A percentile compares a stretch with the other conserved stretches of the same genome.
phyloP scores from a whole-genome alignment of 2,113 vertebrate species.

The Callipepla squamata region DNA sequence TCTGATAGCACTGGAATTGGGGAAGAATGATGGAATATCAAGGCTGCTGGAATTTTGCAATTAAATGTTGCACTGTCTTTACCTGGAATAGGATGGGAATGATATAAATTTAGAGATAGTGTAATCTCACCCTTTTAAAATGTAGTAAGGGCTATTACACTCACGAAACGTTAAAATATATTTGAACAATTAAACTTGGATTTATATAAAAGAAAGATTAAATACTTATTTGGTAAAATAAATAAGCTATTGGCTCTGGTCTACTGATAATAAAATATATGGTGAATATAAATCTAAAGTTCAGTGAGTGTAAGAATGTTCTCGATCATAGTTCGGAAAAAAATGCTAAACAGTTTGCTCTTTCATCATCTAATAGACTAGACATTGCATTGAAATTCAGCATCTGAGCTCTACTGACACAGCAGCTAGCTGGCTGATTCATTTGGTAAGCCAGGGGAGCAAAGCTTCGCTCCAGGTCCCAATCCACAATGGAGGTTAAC shows the following conservation, averaged over 20 bases:
- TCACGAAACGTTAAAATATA: background rate
- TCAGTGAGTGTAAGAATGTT: background rate
- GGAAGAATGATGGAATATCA: background rate
- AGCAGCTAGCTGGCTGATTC: background rate
- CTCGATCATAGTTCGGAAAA: background rate
- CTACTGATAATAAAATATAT: background rate
- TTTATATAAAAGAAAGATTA: background rate
- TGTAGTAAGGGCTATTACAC: background rate
- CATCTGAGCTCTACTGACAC: background rate
- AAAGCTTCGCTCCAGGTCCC: background rate
- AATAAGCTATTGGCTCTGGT: background rate
- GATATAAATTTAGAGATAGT: background rate
- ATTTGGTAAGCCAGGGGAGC: background rate
- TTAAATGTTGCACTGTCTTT: background rate
- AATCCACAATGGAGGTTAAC: background rate
- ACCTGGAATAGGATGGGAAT: background rate
- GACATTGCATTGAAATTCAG: background rate
- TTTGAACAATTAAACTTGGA: background rate
- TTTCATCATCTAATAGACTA: background rate
- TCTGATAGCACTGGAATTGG: background rate
- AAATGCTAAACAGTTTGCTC: background rate
- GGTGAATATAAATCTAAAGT: background rate
- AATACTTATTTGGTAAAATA: conserved; percentile 1
- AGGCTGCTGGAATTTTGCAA: background rate
- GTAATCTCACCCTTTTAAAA: background rate